Percentiles rank a stretch among this genome's conserved stretches.
These are phyloP conservation scores for Ceratosolen fusciceps DNA, from an alignment of 1,140 invertebrate species.

Conservation along the genomic window DNA sequence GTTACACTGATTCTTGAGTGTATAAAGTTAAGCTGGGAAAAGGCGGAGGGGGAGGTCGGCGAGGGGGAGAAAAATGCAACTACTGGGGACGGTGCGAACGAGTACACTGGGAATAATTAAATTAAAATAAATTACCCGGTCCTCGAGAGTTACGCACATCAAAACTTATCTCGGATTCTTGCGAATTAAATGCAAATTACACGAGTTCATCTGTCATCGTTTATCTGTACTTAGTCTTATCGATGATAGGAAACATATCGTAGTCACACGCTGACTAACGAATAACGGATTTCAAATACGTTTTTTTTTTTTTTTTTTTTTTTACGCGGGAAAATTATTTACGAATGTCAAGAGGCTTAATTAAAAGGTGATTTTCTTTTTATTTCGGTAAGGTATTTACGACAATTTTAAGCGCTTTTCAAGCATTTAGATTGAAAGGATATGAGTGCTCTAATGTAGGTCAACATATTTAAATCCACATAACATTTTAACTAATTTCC, in stretches of 20 bases:
- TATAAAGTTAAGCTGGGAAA: neutral
- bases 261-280: too few species aligned
- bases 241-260: neutral
- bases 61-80: constrained; percentile 12
- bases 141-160: neutral
- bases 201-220: neutral
- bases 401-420: neutral
- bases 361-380: too few species aligned
- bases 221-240: constrained; percentile 5
- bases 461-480: neutral
- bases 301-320: too few species aligned
- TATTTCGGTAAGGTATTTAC: neutral
- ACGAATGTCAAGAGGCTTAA: too few species aligned
- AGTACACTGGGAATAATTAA: neutral
- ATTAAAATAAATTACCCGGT: constrained; percentile 25
- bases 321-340: too few species aligned
- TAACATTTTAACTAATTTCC: neutral
- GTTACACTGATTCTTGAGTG: constrained; percentile 2
- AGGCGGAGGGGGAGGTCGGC: neutral
- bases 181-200: constrained; percentile 25
- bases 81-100: neutral
- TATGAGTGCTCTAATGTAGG: too few species aligned
- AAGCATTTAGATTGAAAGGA: neutral
- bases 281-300: too few species aligned
- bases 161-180: constrained; percentile 9